These are phyloP conservation scores for Coranthus polyacanthus DNA, from an alignment of 2,797 vertebrate genomes.

Conservation along the genomic window DNA sequence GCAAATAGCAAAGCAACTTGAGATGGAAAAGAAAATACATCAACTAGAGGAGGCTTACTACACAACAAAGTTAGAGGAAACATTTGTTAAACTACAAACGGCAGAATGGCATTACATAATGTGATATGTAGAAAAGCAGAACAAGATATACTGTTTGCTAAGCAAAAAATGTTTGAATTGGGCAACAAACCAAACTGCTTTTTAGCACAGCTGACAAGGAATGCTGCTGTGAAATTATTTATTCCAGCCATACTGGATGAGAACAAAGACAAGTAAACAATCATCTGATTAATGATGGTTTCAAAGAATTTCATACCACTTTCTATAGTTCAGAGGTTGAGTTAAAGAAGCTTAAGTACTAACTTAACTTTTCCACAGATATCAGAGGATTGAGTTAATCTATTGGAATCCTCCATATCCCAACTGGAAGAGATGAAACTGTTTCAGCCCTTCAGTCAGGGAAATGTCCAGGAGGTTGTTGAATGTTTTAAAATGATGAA, in stretches of 20 bases:
- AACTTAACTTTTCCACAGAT: not conserved
- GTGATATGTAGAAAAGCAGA: not conserved
- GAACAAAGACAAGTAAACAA: not conserved
- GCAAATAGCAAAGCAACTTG: not conserved
- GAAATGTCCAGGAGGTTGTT: too few species aligned
- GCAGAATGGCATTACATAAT: slow-evolving; percentile 1
- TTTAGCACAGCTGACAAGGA: not conserved
- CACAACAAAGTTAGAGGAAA: not conserved
- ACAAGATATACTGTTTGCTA: slow-evolving; percentile 5
- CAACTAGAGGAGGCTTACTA: not conserved
- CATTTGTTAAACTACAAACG: not conserved
- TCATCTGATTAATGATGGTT: not conserved
- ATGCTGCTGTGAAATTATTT: not conserved
- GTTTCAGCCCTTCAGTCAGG: too few species aligned
- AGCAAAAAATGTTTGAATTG: not conserved
- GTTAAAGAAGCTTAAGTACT: not conserved
- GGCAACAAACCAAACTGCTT: not conserved
- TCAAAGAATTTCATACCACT: too few species aligned
- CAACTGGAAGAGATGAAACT: too few species aligned
- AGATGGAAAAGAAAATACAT: not conserved
- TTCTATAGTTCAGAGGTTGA: not conserved
- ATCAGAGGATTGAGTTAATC: not conserved
- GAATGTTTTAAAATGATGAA: too few species aligned
- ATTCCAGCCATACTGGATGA: not conserved
- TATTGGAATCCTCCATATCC: not conserved